Evolutionary conservation across 2,888 invertebrate species (phyloP), one percentile per base, ranked within the genome.

Genomic region (Craniophora ligustri): DNA sequence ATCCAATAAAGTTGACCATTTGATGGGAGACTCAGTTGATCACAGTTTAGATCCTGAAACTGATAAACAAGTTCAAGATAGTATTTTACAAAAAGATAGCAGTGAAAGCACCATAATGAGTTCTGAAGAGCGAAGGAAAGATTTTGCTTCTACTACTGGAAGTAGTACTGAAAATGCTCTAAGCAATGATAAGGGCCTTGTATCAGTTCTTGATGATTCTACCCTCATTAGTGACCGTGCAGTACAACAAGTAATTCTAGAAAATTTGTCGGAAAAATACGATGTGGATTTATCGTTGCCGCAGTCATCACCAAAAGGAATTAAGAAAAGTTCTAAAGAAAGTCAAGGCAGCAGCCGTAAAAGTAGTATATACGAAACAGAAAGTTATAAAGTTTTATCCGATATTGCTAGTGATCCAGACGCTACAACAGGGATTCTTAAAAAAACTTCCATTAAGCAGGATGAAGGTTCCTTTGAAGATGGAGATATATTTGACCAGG

Each of bases 301-400:
- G 19, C 83, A 85, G 45, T 69, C 80, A 16, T 84, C 91, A 21
- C 87, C 91, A 4, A 87, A 85, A 53, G 76, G 73, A 30, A 67
- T 71, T 14, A 76, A 84, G 50, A 90, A 87, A 75, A 73, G 79
- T 35, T 85, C 89, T 34, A 90, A 84, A 72, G 91, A 92, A 56
- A 91, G 88, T 65, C 86, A 85, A 75, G 76, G 67, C 10, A 85
- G 81, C 51, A 90, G 90, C 70, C 82, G 92, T 64, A 91, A 91
- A 79, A 89, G 88, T 70, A 91, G 91, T 70, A 89, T 94, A 68
- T 94, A 93, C 65, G 93, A 94, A 86, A 94, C 94, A 15, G 93
- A 94, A 73, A 94, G 94, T 73, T 94, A 94, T 60, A 94, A 91
- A 81, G 93, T 94, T n/a, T 75, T 94, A 10, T 88, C 91, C n/a